Evolutionary conservation across 2,888 invertebrate genomes (phyloP), one percentile per base, ranked within the genome.

Genomic region (Diplazon laetatorius): DNA sequence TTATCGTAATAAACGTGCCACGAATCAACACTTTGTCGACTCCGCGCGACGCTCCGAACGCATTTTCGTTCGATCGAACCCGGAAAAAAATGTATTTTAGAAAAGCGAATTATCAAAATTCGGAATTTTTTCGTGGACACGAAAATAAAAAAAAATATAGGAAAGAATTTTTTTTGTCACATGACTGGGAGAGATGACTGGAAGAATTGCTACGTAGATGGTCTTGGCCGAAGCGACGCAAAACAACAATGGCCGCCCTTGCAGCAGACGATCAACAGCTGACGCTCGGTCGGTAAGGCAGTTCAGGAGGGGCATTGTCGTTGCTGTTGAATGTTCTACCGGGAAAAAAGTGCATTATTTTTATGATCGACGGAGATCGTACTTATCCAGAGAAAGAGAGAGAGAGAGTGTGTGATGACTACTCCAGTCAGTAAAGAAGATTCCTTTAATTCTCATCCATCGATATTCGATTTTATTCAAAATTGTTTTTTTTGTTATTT

Each of bases 401-500:
- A 30, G 6, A 5, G 2, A 30, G 2, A 30, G 30, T 30, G n/a
- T 44, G 12, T 9, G 12, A 46, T 5, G 18, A 46, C n/a, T 46
- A 46, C 16, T 6, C 9, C 6, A 46, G 18, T 16, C 1, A 46
- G 9, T 18, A 4, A 46, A 14, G 5, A 16, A 46, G 1, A 16
- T 46, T 46, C 1, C 16, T 6, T 18, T 5, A n/a, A n/a, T n/a
- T n/a, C n/a, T n/a, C n/a, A n/a, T n/a, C n/a, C n/a, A 30, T 30
- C 30, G 30, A 30, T 10, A 16, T 48, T 46, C 30, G 30, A 5
- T 68, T 55, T 69, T 60, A 82, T 68, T 70, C 87, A 87, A 82
- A 2, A 5, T 30, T 5, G 87, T 85, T 86, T 72, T 74, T 88
- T 88, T 88, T 88, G 88, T 88, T 83, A 83, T 85, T 87, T 86